These are phyloP conservation scores for Parnassius mnemosyne DNA, from an alignment of 2,888 invertebrate genomes.

Conservation along the genomic window DNA sequence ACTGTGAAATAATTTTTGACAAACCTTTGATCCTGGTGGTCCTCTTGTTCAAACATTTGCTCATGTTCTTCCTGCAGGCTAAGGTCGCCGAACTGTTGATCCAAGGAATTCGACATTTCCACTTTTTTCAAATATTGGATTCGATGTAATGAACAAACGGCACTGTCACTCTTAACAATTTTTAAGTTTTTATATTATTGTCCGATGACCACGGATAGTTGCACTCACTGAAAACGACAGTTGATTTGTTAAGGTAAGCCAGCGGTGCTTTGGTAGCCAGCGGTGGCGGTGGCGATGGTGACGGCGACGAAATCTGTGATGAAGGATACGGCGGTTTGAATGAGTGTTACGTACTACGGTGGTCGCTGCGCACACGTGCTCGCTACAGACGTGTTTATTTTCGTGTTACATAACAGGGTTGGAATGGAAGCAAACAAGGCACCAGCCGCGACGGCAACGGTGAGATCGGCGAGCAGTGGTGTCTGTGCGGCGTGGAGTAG, in stretches of 20 bases:
- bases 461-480: constrained; percentile 45
- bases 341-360: constrained; percentile 33
- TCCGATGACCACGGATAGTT: background rate
- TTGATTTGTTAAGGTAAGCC: background rate
- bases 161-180: constrained; percentile 10
- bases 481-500: constrained; percentile 48
- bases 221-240: constrained; percentile 3
- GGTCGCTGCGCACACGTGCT: constrained; percentile 62
- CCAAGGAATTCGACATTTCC: constrained; percentile 74
- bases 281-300: background rate
- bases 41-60: constrained; percentile 86
- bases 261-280: background rate
- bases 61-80: constrained; percentile 86
- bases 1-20: constrained; percentile 33
- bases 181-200: background rate
- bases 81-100: constrained; percentile 85
- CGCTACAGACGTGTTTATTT: constrained; percentile 60
- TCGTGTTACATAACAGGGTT: constrained; percentile 63
- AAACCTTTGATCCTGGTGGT: constrained; percentile 81
- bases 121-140: constrained; percentile 34
- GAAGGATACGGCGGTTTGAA: constrained; percentile 34
- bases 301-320: background rate
- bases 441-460: constrained; percentile 32
- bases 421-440: constrained; percentile 37
- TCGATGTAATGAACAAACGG: background rate